These are phyloP conservation scores for Gallinago jamesoni DNA, from an alignment of 2,113 vertebrate genomes.

Conservation along the genomic window DNA sequence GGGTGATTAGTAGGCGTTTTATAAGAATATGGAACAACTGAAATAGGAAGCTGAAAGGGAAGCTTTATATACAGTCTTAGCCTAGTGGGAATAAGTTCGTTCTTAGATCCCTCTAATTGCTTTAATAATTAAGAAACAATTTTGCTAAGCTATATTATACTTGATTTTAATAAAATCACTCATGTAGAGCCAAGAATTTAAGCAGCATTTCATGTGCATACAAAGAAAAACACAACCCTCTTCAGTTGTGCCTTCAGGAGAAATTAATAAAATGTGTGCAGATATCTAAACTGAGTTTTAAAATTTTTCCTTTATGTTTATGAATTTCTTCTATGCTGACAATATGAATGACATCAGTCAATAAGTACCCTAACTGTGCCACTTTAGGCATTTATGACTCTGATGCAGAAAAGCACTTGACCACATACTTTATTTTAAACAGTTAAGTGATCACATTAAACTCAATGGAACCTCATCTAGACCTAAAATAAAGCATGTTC, in stretches of 20 bases:
- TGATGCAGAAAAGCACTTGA: background rate
- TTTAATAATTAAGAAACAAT: conserved; percentile 63
- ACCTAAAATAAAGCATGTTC: background rate
- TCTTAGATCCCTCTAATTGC: conserved; percentile 39
- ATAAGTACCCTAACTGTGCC: background rate
- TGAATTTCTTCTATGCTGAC: background rate
- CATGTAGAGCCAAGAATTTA: conserved; percentile 39
- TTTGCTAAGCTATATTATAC: conserved; percentile 38
- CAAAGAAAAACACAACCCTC: conserved; percentile 27
- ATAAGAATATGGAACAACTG: background rate
- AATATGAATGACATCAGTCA: background rate
- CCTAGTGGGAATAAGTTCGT: conserved; percentile 28
- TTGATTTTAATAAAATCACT: conserved; percentile 52
- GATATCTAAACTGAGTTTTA: background rate
- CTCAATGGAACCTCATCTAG: background rate
- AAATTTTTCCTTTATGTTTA: background rate
- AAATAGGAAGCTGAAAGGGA: conserved; percentile 7
- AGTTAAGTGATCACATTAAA: background rate
- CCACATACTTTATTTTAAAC: background rate
- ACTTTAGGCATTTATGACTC: background rate
- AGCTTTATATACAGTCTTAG: background rate
- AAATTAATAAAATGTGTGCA: background rate
- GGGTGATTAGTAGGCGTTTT: background rate
- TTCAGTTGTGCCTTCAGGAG: conserved; percentile 20
- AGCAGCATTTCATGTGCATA: background rate